Conservation (phyloP, 2,797 vertebrate genomes). For the Hydrocynus forskahlii region DNA sequence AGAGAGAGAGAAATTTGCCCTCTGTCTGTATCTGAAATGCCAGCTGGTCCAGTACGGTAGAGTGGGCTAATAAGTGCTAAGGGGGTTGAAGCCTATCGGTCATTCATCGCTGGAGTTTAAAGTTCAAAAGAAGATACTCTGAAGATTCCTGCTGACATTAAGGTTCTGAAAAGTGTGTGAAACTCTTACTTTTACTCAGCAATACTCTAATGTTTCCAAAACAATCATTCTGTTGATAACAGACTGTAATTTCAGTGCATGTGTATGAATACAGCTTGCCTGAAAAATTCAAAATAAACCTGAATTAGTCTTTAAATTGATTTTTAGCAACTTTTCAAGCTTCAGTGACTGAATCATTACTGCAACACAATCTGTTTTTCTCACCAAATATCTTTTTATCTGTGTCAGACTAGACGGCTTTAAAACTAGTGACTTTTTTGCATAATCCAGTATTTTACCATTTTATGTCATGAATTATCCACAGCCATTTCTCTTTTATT, state of each 20-base stretch:
- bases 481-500: too few species aligned
- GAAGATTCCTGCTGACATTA: background rate
- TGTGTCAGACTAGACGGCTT: too few species aligned
- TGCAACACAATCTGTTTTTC: too few species aligned
- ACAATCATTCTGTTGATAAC: background rate
- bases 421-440: too few species aligned
- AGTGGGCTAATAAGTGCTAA: background rate
- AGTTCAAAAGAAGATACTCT: background rate
- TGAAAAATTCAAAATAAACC: too few species aligned
- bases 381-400: too few species aligned
- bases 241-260: background rate
- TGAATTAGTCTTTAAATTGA: too few species aligned
- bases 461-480: too few species aligned
- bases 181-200: background rate
- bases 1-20: background rate
- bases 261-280: too few species aligned
- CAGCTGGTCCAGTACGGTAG: background rate
- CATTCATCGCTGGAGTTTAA: background rate
- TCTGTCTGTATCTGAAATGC: background rate
- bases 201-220: background rate
- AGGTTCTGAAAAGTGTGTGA: background rate
- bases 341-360: too few species aligned
- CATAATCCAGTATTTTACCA: too few species aligned
- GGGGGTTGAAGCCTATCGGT: background rate
- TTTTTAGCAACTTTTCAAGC: too few species aligned